Evolutionary conservation across 2,797 vertebrate genomes (phyloP), one percentile per base, ranked within the genome.

Genomic region (Poecilia wingei): DNA sequence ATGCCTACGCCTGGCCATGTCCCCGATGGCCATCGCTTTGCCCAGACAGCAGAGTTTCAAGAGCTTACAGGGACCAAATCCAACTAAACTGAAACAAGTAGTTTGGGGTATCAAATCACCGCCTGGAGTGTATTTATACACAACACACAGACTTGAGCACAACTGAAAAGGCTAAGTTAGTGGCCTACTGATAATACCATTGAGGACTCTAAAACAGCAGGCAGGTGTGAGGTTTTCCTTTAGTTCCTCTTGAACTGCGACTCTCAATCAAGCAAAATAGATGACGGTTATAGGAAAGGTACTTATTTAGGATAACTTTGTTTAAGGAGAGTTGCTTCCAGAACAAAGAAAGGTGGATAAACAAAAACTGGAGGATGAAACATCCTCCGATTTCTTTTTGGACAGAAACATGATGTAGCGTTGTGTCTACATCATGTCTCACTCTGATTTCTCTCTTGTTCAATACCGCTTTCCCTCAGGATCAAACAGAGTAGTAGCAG

Each of bases 11-110:
- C 82, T 85, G 83, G 83, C 84, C 86, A 57, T 22, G 84, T 86
- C 89, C 95, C 95, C 94, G 90, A 87, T 88, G 95, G 93, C 93
- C 93, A 78, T 91, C 87, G 93, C 85, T 88, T 93, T 91, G 92
- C 94, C 96, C 93, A 88, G 92, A 96, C 95, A 96, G 96, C 93
- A 78, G 93, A 87, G 94, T 76, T 74, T 80, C 28, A 45, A 79
- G 72, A 80, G 87, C 82, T 86, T 8, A 4, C 45, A 84, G 85
- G 78, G 87, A 75, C 1, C 1, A 82, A 75, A 83, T 85, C 75
- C 79, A 82, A 82, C 75, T 77, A 69, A 73, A 79, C 33, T 33
- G 31, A 20, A 76, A 55, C 47, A 81, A 85, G 68, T 72, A 75
- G 72, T 72, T 84, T 22, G 79, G 74, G 72, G 82, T 87, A 81